A percentile compares a stretch with the other conserved stretches of the same genome.
These are phyloP conservation scores for Pogona vitticeps DNA, from an alignment of 2,113 vertebrate genomes.

Conservation along the genomic window DNA sequence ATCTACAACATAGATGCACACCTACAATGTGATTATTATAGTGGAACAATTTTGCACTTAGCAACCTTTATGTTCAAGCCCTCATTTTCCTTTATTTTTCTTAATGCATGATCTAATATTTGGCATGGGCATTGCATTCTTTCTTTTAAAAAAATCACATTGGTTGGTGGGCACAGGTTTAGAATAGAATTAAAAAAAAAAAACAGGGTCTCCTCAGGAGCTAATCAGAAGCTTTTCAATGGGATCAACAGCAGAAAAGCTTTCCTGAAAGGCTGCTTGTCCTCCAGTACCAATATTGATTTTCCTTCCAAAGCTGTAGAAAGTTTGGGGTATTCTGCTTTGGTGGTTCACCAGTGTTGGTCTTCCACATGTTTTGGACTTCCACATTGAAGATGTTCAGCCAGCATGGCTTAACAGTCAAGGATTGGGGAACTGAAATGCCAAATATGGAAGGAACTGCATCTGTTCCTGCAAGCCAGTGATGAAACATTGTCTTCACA, in stretches of 20 bases:
- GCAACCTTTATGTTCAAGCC: background rate
- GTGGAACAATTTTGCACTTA: slow-evolving; percentile 6
- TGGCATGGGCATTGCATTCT: background rate
- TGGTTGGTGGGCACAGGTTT: background rate
- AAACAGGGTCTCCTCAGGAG: too few relatives aligned
- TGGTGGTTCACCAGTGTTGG: background rate
- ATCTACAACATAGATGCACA: background rate
- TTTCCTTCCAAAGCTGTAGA: too few relatives aligned
- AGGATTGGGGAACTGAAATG: background rate
- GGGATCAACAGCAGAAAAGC: background rate
- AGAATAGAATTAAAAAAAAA: background rate
- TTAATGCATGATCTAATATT: background rate
- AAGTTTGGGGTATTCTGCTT: background rate
- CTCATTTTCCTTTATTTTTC: background rate
- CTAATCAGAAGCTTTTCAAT: background rate
- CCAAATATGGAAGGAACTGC: too few relatives aligned
- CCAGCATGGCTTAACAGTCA: background rate
- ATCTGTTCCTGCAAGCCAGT: too few relatives aligned
- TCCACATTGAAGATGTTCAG: background rate
- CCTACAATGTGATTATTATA: background rate
- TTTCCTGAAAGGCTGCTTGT: background rate
- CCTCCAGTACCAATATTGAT: background rate
- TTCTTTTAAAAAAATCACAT: background rate
- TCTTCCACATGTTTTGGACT: background rate
- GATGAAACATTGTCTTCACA: too few relatives aligned